Evolutionary conservation across 2,797 vertebrate genomes (phyloP).

Genomic region (Crenuchus spilurus): DNA sequence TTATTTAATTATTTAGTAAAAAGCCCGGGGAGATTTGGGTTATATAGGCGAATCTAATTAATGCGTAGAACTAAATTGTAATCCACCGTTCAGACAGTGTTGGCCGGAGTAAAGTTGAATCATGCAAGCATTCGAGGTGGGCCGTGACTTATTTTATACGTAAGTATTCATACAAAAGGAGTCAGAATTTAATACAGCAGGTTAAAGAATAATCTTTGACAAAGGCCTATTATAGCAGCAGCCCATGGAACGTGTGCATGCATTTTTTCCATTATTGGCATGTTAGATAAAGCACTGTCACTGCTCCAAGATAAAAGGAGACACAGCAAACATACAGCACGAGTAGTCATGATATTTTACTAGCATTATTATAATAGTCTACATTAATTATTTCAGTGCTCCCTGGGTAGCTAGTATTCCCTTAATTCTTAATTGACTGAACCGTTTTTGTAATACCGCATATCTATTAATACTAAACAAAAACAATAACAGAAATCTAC

Average conservation of each 20-base stretch:
- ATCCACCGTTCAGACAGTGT: constrained; percentile 11
- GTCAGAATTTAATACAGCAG: background rate
- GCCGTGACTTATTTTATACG: background rate
- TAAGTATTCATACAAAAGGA: constrained; percentile 15
- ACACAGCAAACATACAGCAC: background rate
- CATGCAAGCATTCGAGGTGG: constrained; percentile 12
- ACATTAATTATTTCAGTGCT: background rate
- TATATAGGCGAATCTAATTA: constrained; percentile 13
- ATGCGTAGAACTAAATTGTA: constrained; percentile 14
- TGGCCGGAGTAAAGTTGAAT: constrained; percentile 23
- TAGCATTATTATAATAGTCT: background rate
- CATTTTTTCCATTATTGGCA: background rate
- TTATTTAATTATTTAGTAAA: constrained; percentile 12
- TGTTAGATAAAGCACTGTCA: background rate
- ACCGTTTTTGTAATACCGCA: background rate
- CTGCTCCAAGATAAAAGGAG: background rate
- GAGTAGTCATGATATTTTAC: background rate
- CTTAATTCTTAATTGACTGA: background rate
- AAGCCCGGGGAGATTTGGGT: background rate
- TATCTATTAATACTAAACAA: background rate
- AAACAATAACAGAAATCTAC: too few relatives aligned
- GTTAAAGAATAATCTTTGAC: background rate
- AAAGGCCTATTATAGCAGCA: constrained; percentile 10
- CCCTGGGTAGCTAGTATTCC: background rate
- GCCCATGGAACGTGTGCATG: background rate